Percentiles rank a stretch among this genome's conserved stretches.
phyloP scores from a whole-genome alignment of 1,140 invertebrate genomes.

The Drosophila subobscura region DNA sequence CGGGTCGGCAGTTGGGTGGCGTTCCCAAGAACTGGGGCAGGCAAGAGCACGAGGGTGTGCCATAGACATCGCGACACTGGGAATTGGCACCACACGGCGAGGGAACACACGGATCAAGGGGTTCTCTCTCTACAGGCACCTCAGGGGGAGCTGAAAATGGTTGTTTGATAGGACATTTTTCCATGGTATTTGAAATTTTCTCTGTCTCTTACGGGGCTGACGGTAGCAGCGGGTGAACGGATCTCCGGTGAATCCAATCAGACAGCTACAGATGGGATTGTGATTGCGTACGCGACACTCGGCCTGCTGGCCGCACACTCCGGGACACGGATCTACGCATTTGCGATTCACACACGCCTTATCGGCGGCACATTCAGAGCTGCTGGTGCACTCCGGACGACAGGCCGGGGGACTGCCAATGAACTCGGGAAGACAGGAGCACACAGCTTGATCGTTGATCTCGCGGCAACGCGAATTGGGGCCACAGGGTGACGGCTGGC shows the following conservation, averaged over 20 bases:
- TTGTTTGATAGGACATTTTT: background rate
- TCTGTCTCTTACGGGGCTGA: slow-evolving; percentile 84
- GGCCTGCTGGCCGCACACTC: slow-evolving; percentile 90
- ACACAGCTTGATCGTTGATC: slow-evolving; percentile 87
- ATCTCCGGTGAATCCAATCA: slow-evolving; percentile 90
- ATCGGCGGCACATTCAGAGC: slow-evolving; percentile 90
- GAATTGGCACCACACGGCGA: slow-evolving; percentile 93
- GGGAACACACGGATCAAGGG: slow-evolving; percentile 89
- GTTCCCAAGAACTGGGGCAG: slow-evolving; percentile 89
- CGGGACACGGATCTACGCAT: slow-evolving; percentile 90
- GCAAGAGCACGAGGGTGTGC: slow-evolving; percentile 92
- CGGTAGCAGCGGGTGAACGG: slow-evolving; percentile 84
- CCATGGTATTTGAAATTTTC: slow-evolving; percentile 38
- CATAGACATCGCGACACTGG: slow-evolving; percentile 88
- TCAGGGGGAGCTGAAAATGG: slow-evolving; percentile 48
- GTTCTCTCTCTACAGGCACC: slow-evolving; percentile 60
- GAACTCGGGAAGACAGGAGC: slow-evolving; percentile 89
- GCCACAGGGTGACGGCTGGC: slow-evolving; percentile 90
- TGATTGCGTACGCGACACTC: slow-evolving; percentile 91
- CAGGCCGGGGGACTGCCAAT: slow-evolving; percentile 90
- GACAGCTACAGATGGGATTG: slow-evolving; percentile 89
- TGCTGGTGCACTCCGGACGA: slow-evolving; percentile 89
- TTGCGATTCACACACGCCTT: slow-evolving; percentile 92
- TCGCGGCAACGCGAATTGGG: slow-evolving; percentile 87
- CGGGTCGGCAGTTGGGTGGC: slow-evolving; percentile 91